Evolutionary conservation across 2,113 vertebrate species (phyloP).

Genomic region (Elgaria multicarinata): DNA sequence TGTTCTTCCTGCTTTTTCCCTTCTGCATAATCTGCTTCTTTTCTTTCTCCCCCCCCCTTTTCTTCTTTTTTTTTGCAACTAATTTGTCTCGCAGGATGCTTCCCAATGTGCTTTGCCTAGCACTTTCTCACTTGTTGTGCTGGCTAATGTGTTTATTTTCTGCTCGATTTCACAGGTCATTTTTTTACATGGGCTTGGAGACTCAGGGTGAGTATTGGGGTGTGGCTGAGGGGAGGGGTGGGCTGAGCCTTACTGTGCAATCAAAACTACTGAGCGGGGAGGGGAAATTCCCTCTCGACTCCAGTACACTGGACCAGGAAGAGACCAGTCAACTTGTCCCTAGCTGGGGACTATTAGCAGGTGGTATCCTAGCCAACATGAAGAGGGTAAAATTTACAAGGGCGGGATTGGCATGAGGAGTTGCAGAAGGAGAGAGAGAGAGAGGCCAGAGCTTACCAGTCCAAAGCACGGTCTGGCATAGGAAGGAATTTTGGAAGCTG

Average conservation of each 20-base stretch:
- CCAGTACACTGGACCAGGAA: neutral
- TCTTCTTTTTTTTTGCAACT: slow-evolving; percentile 33
- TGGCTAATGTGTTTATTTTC: slow-evolving; percentile 36
- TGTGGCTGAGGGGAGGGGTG: no score
- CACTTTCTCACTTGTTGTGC: neutral
- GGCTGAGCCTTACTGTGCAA: neutral
- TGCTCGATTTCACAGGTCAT: slow-evolving; percentile 86
- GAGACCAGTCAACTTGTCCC: neutral
- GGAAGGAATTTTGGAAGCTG: neutral
- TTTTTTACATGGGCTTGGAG: slow-evolving; percentile 97
- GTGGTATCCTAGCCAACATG: neutral
- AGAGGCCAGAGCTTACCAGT: neutral
- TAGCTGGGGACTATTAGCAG: neutral
- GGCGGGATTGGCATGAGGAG: neutral
- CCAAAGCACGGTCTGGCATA: neutral
- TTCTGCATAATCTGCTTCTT: neutral
- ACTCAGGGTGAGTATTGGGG: slow-evolving; percentile 89
- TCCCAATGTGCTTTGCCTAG: slow-evolving; percentile 8
- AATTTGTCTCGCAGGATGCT: slow-evolving; percentile 14
- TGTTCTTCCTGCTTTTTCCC: accelerated
- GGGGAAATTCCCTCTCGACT: neutral
- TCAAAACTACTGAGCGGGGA: no score
- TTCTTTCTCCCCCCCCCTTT: accelerated
- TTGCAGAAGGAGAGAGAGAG: neutral
- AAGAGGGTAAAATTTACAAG: neutral